phyloP scores from a whole-genome alignment of 2,888 invertebrate genomes.

The Eulithis testata region DNA sequence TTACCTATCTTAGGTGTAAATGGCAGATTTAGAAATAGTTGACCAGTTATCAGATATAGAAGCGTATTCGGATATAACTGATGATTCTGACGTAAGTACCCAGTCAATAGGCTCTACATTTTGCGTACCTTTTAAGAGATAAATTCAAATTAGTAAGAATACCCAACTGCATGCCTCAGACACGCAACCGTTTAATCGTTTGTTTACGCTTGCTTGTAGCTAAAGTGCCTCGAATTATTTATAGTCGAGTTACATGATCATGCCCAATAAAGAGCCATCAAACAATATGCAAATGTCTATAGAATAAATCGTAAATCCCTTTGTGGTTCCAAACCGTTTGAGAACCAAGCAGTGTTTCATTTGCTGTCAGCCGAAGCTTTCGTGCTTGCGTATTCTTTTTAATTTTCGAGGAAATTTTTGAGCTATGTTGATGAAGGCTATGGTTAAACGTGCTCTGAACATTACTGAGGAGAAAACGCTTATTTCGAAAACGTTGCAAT shows the following conservation, averaged over 20 bases:
- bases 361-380: conserved; percentile 63
- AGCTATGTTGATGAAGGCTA: conserved; percentile 75
- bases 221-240: conserved; percentile 73
- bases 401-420: conserved; percentile 43
- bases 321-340: conserved; percentile 60
- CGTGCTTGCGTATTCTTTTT: conserved; percentile 60
- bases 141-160: conserved; percentile 56
- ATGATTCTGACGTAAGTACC: conserved; percentile 66
- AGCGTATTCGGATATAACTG: conserved; percentile 55
- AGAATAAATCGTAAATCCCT: conserved; percentile 71
- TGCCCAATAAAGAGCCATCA: conserved; percentile 74
- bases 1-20: conserved; percentile 17
- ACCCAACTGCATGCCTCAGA: conserved; percentile 53
- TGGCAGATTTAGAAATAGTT: conserved; percentile 41
- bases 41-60: conserved; percentile 31
- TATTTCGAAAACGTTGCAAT: conserved; percentile 65
- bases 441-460: conserved; percentile 73
- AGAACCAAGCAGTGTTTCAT: conserved; percentile 68
- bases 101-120: conserved; percentile 34
- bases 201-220: conserved; percentile 76
- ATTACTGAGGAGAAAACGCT: conserved; percentile 64
- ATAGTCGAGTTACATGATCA: conserved; percentile 77
- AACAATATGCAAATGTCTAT: conserved; percentile 75
- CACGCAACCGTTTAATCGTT: conserved; percentile 77
- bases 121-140: conserved; percentile 22